Base-by-base conservation (phyloP, 2,113 vertebrate genomes). In the Upupa epops region DNA sequence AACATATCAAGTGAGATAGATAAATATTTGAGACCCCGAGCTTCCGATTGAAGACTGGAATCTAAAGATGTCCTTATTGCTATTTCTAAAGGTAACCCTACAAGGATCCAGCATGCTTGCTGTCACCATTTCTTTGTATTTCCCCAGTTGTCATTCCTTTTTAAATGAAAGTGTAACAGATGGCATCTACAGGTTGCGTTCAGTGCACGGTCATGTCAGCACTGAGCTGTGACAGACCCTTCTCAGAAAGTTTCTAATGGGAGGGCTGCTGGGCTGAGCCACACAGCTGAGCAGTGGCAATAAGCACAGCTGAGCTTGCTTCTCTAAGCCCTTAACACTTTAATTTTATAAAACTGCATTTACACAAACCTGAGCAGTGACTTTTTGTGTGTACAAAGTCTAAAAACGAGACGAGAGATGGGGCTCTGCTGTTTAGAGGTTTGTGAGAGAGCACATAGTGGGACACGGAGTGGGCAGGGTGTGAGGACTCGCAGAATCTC, bases 381-480 rank as follows among this genome's bases (percentile, higher is more conserved):
- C 22, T 45, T 52, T 45, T 10, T 65, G 20, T 2, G 6, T 1
- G 26, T 9, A 7, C 7, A 72, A 72, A 36, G 4, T 20, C 5
- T 40, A 6, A 55, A 31, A 7, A 0, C 24, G 20, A 26, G 63
- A 21, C 37, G 21, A 5, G 5, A 20, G 17, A 32, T 18, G 3
- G 10, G 68, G 10, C 45, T 37, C 34, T 11, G 59, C 9, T 9
- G 13, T 9, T 37, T 2, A 19, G 54, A 17, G 17, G 3, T 13
- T 37, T 89, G 17, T 5, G 28, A 25, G 24, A n/a, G 14, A 11
- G 14, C n/a, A 32, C 11, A 4, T 1, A n/a, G n/a, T n/a, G 36
- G 24, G 21, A 2, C 4, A 1, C 0, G 8, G 5, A 4, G 36
- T 0, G 13, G 15, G 28, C 2, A 31, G 8, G 31, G 65, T 2